Percentiles rank a stretch among this genome's conserved stretches.
Conservation (phyloP, 2,113 vertebrate species). For the Dromas ardeola region DNA sequence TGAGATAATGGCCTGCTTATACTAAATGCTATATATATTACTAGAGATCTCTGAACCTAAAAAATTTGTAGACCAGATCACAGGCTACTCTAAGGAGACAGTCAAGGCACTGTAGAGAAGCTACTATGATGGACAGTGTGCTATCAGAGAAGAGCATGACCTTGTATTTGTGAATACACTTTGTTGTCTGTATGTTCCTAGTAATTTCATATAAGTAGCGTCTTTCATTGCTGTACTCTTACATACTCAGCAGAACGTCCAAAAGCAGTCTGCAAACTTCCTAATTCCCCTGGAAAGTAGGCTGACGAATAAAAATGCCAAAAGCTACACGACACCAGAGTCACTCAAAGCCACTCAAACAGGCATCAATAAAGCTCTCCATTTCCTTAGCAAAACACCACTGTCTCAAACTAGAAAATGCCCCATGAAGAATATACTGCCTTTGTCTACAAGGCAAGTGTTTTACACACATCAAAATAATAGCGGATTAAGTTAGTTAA, state of each 20-base stretch:
- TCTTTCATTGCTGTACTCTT: not conserved
- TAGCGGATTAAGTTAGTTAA: not conserved
- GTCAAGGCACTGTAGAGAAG: not conserved
- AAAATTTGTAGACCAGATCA: not conserved
- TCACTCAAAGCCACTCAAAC: not conserved
- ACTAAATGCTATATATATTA: not conserved
- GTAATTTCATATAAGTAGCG: not conserved
- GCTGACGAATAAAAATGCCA: not conserved
- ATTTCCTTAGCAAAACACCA: not conserved
- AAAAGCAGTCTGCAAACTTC: not conserved
- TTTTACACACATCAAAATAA: not conserved
- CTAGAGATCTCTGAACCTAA: not conserved
- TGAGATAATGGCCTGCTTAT: not conserved
- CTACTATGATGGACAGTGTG: not conserved
- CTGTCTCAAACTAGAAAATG: not conserved
- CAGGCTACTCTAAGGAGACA: not conserved
- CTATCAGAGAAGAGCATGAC: not conserved
- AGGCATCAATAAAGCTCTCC: not conserved
- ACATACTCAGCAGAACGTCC: not conserved
- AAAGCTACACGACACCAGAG: not conserved
- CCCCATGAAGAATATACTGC: not conserved
- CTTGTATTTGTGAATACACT: not conserved
- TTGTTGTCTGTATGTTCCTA: not conserved
- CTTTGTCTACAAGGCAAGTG: not conserved
- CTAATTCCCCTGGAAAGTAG: not conserved